Conservation (phyloP, 2,113 vertebrate species). For the Micronycteris hirsuta region DNA sequence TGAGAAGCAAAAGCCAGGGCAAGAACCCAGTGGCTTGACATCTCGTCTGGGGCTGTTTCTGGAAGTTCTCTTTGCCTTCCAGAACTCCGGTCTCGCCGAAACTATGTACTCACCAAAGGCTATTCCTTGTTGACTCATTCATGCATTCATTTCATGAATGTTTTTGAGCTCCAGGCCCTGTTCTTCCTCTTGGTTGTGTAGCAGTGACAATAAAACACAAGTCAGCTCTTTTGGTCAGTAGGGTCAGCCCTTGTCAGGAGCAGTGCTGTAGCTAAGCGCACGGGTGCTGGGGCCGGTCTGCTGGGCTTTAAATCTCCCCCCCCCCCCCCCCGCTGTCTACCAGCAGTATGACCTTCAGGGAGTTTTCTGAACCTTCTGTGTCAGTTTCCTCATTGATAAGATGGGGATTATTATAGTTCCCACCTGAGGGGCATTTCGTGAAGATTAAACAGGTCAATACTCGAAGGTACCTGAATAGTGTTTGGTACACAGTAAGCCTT, state of each 20-base stretch:
- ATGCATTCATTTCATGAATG: background rate
- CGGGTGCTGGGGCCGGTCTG: accelerated
- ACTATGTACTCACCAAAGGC: background rate
- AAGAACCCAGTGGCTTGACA: background rate
- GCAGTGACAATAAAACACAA: background rate
- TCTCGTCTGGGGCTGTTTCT: background rate
- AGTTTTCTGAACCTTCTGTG: background rate
- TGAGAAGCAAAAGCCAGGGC: background rate
- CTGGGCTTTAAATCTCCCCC: background rate
- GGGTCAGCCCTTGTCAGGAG: background rate
- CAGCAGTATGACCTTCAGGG: background rate
- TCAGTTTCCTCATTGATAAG: background rate
- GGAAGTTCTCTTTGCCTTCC: background rate
- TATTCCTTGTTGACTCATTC: background rate
- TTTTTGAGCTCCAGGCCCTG: background rate
- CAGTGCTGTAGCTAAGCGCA: accelerated
- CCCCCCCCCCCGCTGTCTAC: background rate
- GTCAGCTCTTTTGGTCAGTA: accelerated
- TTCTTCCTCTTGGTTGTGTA: background rate
- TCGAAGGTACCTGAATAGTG: background rate
- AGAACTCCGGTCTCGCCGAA: background rate
- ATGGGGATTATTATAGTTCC: background rate
- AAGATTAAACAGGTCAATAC: background rate
- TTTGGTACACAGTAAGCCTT: background rate
- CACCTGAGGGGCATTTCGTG: background rate